A percentile compares a stretch with the other conserved stretches of the same genome.
phyloP scores from a whole-genome alignment of 2,888 invertebrate genomes.

The Doris montereyensis region DNA sequence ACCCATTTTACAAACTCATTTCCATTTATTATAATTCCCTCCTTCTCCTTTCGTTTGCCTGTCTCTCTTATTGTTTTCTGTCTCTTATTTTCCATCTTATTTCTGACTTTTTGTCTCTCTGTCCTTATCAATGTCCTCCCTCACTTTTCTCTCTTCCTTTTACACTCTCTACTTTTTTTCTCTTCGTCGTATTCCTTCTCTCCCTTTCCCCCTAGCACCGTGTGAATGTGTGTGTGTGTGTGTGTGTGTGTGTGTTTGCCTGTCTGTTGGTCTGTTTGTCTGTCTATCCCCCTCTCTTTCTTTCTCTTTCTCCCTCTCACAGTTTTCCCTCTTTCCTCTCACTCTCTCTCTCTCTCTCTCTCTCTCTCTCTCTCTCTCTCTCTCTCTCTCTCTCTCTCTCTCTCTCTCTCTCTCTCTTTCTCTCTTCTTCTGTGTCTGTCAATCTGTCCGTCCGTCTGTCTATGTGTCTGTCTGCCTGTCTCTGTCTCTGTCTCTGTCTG shows the following conservation, averaged over 20 bases:
- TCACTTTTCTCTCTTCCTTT: no score
- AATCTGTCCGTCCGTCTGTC: not conserved
- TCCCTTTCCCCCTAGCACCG: not conserved
- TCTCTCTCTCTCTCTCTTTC: not conserved
- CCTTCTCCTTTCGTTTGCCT: no score
- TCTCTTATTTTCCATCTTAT: no score
- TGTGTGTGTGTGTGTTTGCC: no score
- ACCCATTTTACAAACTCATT: no score
- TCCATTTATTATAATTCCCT: no score
- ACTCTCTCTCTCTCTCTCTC: not conserved
- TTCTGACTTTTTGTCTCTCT: no score
- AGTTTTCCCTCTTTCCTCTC: constrained; percentile 4
- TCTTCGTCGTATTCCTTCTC: no score
- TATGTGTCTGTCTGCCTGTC: not conserved
- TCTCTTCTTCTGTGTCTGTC: constrained; percentile 22
- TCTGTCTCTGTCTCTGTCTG: constrained; percentile 6
- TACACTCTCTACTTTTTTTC: no score
- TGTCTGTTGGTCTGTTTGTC: not conserved
- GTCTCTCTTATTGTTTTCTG: no score
- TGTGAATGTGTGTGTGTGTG: no score
- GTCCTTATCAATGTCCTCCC: no score
- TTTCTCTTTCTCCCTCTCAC: not conserved
- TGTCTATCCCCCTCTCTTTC: not conserved
- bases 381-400: not conserved
- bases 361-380: not conserved